phyloP scores from a whole-genome alignment of 2,797 vertebrate species.

The Apodemus agrarius region DNA sequence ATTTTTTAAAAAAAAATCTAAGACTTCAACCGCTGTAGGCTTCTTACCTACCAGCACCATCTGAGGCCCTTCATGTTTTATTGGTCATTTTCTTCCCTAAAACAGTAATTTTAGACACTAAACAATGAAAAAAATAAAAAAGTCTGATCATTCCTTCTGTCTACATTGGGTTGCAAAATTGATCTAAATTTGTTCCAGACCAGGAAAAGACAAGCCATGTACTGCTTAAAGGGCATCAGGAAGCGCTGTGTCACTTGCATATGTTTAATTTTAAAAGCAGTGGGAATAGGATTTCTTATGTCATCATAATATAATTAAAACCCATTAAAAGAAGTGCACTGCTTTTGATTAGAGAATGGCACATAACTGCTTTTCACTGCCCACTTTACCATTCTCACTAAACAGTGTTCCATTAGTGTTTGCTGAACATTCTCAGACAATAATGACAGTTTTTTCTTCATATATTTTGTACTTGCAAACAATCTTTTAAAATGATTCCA shows the following conservation, averaged over 20 bases:
- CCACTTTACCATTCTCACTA: conserved; percentile 45
- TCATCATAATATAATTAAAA: conserved; percentile 40
- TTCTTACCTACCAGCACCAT: neutral
- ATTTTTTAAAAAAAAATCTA: neutral
- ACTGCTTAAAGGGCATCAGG: neutral
- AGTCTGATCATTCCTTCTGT: neutral
- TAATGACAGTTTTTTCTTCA: neutral
- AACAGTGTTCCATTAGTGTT: neutral
- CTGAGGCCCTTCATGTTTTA: neutral
- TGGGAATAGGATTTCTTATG: conserved; percentile 27
- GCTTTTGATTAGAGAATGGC: conserved; percentile 39
- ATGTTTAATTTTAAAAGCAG: conserved; percentile 46
- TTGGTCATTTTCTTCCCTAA: conserved; percentile 24
- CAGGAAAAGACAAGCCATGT: neutral
- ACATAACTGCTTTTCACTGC: conserved; percentile 9
- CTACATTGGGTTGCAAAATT: conserved; percentile 16
- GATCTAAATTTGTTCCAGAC: neutral
- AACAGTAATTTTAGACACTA: neutral
- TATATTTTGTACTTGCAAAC: conserved; percentile 19
- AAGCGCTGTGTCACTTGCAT: neutral
- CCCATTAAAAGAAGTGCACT: neutral
- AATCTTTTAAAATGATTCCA: conserved; percentile 46
- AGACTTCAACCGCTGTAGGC: neutral
- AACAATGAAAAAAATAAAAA: conserved; percentile 42
- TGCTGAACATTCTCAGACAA: neutral